phyloP scores from a whole-genome alignment of 2,888 invertebrate species.

The Tenthredo mesomela region DNA sequence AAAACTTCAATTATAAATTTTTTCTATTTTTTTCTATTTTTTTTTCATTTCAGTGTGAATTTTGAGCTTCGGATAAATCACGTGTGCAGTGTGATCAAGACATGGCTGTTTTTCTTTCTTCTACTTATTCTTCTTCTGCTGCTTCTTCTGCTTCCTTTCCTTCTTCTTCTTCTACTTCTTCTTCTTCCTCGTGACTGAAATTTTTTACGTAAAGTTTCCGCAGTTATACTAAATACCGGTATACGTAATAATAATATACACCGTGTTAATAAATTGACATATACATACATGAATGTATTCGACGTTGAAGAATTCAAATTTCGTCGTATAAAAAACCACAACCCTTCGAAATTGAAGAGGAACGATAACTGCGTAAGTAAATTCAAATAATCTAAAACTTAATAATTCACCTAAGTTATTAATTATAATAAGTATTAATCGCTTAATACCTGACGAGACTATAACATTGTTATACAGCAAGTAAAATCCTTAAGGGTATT shows the following conservation, averaged over 20 bases:
- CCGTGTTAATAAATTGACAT: background rate
- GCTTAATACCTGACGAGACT: background rate
- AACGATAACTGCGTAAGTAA: slow-evolving; percentile 8
- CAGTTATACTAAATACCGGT: background rate
- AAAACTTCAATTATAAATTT: background rate
- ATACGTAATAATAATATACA: background rate
- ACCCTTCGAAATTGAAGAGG: background rate
- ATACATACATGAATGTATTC: background rate
- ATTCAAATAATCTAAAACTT: background rate
- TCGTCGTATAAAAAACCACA: background rate
- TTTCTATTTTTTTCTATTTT: background rate
- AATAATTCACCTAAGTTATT: background rate
- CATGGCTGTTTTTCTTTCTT: background rate
- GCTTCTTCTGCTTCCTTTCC: background rate
- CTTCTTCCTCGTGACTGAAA: background rate
- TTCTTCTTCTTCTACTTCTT: background rate
- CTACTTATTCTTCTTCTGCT: background rate
- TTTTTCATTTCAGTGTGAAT: background rate
- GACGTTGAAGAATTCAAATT: background rate
- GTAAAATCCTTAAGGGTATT: background rate
- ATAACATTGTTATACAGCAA: background rate
- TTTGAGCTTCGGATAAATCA: background rate
- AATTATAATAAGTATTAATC: background rate
- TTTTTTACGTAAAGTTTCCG: background rate
- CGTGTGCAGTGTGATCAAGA: slow-evolving; percentile 8